Evolutionary conservation across 1,140 invertebrate species (phyloP).

Genomic region (Araneus ventricosus): DNA sequence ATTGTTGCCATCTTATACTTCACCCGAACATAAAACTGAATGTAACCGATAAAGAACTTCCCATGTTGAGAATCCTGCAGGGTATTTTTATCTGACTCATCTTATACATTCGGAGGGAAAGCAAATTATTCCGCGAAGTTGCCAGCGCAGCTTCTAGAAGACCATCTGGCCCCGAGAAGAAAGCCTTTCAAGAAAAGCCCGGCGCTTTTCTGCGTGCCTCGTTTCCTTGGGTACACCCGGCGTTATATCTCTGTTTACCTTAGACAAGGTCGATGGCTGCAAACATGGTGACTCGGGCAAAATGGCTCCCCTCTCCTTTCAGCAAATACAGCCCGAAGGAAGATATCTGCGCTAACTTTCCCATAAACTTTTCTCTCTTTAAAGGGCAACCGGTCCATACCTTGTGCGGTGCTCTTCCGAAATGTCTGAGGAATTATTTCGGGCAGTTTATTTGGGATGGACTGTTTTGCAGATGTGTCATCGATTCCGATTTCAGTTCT

Average conservation of each 20-base stretch:
- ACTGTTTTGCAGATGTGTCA: no score
- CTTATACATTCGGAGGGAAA: no score
- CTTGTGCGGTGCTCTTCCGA: no score
- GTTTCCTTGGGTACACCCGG: not conserved
- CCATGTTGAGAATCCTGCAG: no score
- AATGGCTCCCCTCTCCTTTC: constrained; percentile 29
- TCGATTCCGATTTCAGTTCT: no score
- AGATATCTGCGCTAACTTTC: constrained; percentile 46
- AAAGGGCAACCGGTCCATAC: not conserved
- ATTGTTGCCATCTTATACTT: no score
- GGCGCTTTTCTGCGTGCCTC: constrained; percentile 25
- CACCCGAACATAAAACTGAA: no score
- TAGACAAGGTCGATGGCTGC: constrained; percentile 48
- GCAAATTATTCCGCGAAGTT: not conserved
- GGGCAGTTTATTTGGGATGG: no score
- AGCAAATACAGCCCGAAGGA: constrained; percentile 40
- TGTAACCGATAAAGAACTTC: no score
- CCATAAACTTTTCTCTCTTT: constrained; percentile 22
- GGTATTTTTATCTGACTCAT: no score
- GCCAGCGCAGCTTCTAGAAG: not conserved
- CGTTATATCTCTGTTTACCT: constrained; percentile 17
- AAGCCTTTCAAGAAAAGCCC: no score
- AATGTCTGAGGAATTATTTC: no score
- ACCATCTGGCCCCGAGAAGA: not conserved
- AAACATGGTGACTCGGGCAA: constrained; percentile 34